Base-by-base conservation (phyloP, 1,140 invertebrate genomes). In the Steinernema feltiae region DNA sequence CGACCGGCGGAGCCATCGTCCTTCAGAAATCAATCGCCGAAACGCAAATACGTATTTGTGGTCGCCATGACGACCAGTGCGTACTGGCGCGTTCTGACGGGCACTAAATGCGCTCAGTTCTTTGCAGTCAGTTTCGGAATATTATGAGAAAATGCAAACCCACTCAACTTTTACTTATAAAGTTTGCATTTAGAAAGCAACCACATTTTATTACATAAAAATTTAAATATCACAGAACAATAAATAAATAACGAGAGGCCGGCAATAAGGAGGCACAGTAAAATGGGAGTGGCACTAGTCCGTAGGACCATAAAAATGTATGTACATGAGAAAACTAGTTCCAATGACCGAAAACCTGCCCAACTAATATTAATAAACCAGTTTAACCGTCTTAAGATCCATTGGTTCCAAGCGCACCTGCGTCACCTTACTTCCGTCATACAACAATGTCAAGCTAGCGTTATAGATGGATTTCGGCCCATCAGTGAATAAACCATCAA, bases 311-410 rank as follows among this genome's bases (percentile, higher is more conserved):
- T 63, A 63, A 63, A 15, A 3, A 15, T n/a, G 3, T 17, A 63
- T 63, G 24, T 63, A 12, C 24, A 63, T 3, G 24, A 63, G 3
- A 15, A 15, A 63, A 63, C 53, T 63, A 12, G 53, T 63, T n/a
- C n/a, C n/a, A n/a, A n/a, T n/a, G n/a, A n/a, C n/a, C n/a, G n/a
- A n/a, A n/a, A n/a, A n/a, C n/a, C n/a, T n/a, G n/a, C n/a, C n/a
- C n/a, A n/a, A n/a, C n/a, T n/a, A n/a, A n/a, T n/a, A n/a, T 75
- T 71, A 75, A 18, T 72, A 71, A 46, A 30, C 48, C n/a, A 75
- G 63, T 75, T 75, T 71, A 18, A 75, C 53, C 29, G 74, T 70
- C 53, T 75, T 75, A 29, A 75, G 30, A 41, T 75, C 74, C 74
- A 75, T 75, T 24, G 74, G 74, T 18, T 31, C 48, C 12, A 75